Base-by-base conservation (phyloP, 2,888 invertebrate species). In the Litoditis marina region DNA sequence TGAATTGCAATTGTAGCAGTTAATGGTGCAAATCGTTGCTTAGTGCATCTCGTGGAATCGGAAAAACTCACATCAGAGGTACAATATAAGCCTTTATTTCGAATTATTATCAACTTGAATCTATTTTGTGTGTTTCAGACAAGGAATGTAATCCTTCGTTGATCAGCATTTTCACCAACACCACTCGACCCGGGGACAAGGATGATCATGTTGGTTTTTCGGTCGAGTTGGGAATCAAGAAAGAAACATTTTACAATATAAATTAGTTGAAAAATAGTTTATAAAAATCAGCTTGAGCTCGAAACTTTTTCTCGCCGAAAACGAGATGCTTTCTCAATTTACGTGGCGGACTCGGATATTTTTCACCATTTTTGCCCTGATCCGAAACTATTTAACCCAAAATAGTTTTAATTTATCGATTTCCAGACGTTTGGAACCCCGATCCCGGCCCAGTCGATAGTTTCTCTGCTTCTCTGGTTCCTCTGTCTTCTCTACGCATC, bases 401-500 rank as follows among this genome's bases (percentile, higher is more conserved):
- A 42, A 46, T 42, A 34, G 32, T 58, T 68, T 51, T n/a, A n/a
- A n/a, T n/a, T n/a, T n/a, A n/a, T n/a, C n/a, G n/a, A n/a, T n/a
- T n/a, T n/a, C n/a, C 49, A 74, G 60, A 54, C 59, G 49, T 79
- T 65, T 57, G 78, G 75, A 47, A 75, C 69, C 65, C 80, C 73
- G 28, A 61, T 71, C 19, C 78, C 81, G n/a, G 90, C 90, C 77
- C 90, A 93, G 83, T 91, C 92, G 76, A 89, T 96, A 73, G 89
- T 98, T 78, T 93, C 94, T 50, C 87, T 99, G 74, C 84, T 90
- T 52, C 90, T 99, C 80, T 99, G 94, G 93, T 89, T 92, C 85
- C 88, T 90, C 80, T 95, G 94, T 84, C 91, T 98, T 57, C 87
- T 99, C 59, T 98, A 98, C 86, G 95, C 96, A 16, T 86, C 93